Conservation (phyloP, 2,113 vertebrate species). For the Coregonus clupeaformis region DNA sequence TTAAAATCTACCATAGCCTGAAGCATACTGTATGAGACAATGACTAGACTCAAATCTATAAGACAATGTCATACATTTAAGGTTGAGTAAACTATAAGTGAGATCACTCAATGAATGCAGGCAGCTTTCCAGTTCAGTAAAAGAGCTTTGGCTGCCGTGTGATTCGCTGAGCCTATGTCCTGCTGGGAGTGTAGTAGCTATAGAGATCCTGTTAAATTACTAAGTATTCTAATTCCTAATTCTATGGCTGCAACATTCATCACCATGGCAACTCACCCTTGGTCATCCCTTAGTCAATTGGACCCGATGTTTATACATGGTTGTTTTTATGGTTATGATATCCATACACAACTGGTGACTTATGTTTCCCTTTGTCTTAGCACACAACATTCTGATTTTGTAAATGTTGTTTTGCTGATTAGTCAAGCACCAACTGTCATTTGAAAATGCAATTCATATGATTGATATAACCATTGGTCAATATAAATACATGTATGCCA, state of each 20-base stretch:
- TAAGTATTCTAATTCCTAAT: too few relatives aligned
- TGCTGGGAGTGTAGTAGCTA: slow-evolving; percentile 46
- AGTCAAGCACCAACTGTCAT: not conserved
- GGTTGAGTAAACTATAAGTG: not conserved
- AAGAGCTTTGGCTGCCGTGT: slow-evolving; percentile 38
- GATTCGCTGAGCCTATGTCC: slow-evolving; percentile 39
- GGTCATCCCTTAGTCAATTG: slow-evolving; percentile 20
- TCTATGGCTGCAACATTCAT: slow-evolving; percentile 42
- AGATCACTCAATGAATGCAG: slow-evolving; percentile 15
- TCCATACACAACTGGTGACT: not conserved
- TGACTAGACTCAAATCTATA: not conserved
- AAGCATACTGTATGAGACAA: not conserved
- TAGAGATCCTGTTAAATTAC: too few relatives aligned
- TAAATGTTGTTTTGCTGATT: not conserved
- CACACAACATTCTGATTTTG: not conserved
- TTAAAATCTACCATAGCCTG: not conserved
- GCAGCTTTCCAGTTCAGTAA: slow-evolving; percentile 31
- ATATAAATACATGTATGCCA: too few relatives aligned
- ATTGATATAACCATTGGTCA: not conserved
- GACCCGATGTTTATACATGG: not conserved
- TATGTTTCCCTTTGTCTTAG: not conserved
- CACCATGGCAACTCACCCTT: slow-evolving; percentile 58
- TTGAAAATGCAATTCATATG: not conserved
- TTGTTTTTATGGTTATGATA: not conserved
- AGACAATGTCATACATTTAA: not conserved